Base-by-base conservation (phyloP, 1,140 invertebrate genomes). In the Dolichoris vasculosae region DNA sequence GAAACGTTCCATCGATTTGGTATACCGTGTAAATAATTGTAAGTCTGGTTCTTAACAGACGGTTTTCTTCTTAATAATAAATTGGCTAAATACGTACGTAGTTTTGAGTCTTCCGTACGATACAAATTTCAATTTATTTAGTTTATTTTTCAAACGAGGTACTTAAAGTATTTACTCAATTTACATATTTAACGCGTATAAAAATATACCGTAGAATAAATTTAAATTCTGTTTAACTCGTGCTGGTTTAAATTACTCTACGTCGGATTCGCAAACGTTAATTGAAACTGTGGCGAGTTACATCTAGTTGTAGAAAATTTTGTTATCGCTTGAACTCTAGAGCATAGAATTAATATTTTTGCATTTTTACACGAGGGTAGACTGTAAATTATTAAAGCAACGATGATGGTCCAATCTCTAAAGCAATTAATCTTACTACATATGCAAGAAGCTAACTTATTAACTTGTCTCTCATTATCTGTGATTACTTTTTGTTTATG, bases 271-370 rank as follows among this genome's bases (percentile, higher is more conserved):
- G 15, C 9, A 67, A 32, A 67, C 63, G 63, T 32, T 32, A 67
- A 67, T 30, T 32, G 32, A 67, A 67, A 67, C 63, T 0, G n/a
- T 32, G 20, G 23, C 40, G 35, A 43, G 38, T 17, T 43, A 3
- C 69, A n/a, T 43, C 26, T 73, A 73, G 38, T 73, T 73, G 9
- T 43, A 73, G 69, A 73, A 73, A 73, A 73, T 73, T 43, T 43
- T 23, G 35, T 38, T 73, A 73, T 73, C 69, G 11, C 40, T 73
- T 73, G 69, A 73, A 73, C 69, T 73, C 69, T n/a, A 73, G 69
- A 26, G 69, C 69, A 43, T 73, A 73, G 69, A 73, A 73, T 73
- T 73, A 73, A 73, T 73, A 73, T n/a, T 73, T 73, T 43, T 40
- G 2, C 11, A 73, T 73, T 43, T 73, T 73, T 73, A 43, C 17